Conservation (phyloP, 2,888 invertebrate species). For the Polyploca ridens region DNA sequence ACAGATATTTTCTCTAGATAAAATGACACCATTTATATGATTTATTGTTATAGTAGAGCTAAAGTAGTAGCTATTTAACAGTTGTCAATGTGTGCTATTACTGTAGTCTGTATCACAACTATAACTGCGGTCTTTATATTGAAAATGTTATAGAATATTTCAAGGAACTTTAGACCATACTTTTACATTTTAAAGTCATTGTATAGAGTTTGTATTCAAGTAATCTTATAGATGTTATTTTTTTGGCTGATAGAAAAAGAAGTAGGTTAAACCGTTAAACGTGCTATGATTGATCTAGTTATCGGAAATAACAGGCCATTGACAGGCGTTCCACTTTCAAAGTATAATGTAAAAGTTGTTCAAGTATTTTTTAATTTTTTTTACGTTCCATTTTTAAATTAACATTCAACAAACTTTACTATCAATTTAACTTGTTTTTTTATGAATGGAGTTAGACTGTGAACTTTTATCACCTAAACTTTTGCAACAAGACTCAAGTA, state of each 20-base stretch:
- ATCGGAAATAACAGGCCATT: not conserved
- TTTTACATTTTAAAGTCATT: not conserved
- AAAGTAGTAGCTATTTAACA: not conserved
- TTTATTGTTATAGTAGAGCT: not conserved
- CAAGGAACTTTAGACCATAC: not conserved
- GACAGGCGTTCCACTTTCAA: not conserved
- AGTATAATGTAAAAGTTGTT: not conserved
- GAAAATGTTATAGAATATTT: not conserved
- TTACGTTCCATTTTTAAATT: not conserved
- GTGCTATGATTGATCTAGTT: constrained; percentile 1
- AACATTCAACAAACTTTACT: not conserved
- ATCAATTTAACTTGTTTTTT: too few relatives aligned
- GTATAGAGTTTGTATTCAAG: too few relatives aligned
- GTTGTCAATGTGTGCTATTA: not conserved
- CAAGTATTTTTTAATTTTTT: not conserved
- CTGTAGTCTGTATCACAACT: too few relatives aligned
- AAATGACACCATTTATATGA: not conserved
- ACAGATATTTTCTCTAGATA: not conserved
- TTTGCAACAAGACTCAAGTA: not conserved
- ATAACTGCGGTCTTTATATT: not conserved
- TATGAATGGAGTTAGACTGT: too few relatives aligned
- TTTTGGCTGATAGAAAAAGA: not conserved
- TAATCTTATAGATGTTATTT: not conserved
- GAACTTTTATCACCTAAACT: too few relatives aligned
- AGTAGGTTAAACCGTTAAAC: not conserved